These are phyloP conservation scores for Epinephelus awoara DNA, from an alignment of 2,797 vertebrate genomes.

Conservation along the genomic window DNA sequence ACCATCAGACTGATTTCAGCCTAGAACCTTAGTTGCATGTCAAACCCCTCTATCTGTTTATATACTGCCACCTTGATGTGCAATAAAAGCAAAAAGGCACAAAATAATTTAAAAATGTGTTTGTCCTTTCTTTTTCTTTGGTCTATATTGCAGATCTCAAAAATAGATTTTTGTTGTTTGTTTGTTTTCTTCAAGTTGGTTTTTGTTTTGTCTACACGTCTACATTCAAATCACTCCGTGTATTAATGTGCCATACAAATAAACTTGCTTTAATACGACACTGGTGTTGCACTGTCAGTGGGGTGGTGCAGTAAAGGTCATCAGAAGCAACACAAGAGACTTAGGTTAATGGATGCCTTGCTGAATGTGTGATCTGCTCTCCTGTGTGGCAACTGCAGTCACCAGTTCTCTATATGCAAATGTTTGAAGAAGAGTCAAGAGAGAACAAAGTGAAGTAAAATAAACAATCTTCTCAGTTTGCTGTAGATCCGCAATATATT, in stretches of 20 bases:
- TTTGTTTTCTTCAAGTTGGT: background rate
- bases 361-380: background rate
- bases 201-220: background rate
- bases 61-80: background rate
- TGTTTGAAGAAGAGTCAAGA: too few relatives aligned
- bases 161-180: background rate
- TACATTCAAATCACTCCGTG: background rate
- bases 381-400: background rate
- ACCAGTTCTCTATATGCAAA: background rate
- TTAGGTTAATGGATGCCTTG: constrained; percentile 7
- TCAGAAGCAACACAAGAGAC: constrained; percentile 1
- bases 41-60: too few relatives aligned
- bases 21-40: background rate
- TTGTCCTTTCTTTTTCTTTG: background rate
- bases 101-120: background rate
- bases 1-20: background rate
- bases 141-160: background rate
- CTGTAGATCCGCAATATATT: background rate
- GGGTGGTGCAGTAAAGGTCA: constrained; percentile 3
- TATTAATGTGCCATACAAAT: background rate
- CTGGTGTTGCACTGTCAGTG: background rate
- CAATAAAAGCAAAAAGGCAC: background rate
- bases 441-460: background rate
- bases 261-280: background rate
- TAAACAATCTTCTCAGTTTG: background rate